phyloP scores from a whole-genome alignment of 2,113 vertebrate species.

The Erythrolamprus reginae region DNA sequence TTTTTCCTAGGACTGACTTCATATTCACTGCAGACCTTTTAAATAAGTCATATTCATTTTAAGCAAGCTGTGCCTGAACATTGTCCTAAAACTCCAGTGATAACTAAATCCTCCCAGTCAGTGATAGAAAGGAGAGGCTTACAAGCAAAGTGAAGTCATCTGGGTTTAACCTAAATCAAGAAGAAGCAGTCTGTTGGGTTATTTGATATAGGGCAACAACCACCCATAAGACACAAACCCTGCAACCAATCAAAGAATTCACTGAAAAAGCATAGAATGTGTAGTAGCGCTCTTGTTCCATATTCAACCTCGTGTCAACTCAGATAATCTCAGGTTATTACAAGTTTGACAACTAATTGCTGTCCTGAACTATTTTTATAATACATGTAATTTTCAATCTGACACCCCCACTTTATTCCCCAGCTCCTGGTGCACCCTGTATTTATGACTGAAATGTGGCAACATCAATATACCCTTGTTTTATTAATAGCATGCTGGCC shows the following conservation, averaged over 20 bases:
- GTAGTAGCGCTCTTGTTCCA: neutral
- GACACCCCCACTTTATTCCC: neutral
- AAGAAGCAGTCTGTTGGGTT: neutral
- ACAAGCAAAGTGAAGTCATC: neutral
- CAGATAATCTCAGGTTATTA: neutral
- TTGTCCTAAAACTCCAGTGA: neutral
- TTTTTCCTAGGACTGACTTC: neutral
- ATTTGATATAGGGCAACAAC: neutral
- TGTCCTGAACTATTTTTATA: neutral
- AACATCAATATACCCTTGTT: neutral
- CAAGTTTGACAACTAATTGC: neutral
- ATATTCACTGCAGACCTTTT: neutral
- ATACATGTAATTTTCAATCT: neutral
- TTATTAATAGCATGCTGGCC: neutral
- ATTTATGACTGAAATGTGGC: neutral
- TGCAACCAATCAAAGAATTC: neutral
- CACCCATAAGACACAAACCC: neutral
- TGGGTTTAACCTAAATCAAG: neutral
- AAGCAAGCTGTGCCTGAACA: neutral
- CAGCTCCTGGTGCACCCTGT: neutral
- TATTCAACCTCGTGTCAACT: rapidly evolving
- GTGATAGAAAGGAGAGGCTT: neutral
- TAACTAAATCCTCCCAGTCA: neutral
- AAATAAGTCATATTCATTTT: too few species aligned
- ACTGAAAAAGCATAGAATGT: neutral